Percentiles rank a stretch among this genome's conserved stretches.
These are phyloP conservation scores for Channa argus DNA, from an alignment of 2,113 vertebrate genomes.

Conservation along the genomic window DNA sequence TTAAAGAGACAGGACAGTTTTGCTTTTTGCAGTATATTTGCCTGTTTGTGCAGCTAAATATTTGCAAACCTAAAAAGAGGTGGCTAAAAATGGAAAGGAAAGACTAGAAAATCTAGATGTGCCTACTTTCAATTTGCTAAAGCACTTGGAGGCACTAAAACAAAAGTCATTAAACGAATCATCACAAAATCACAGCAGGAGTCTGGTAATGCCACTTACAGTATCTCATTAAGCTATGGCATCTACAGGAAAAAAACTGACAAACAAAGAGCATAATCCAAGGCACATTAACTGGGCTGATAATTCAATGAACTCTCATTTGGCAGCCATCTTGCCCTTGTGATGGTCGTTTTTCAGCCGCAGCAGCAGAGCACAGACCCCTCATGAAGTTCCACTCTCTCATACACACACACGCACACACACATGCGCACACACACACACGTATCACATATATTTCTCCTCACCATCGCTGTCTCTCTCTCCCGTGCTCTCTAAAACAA, in stretches of 20 bases:
- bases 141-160: conserved; percentile 80
- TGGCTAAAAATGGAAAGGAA: conserved; percentile 11
- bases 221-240: conserved; percentile 83
- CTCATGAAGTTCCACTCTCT: conserved; percentile 62
- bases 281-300: conserved; percentile 83
- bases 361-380: conserved; percentile 66
- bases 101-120: conserved; percentile 23
- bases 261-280: conserved; percentile 82
- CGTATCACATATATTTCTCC: conserved; percentile 6
- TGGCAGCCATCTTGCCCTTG: conserved; percentile 81
- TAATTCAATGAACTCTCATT: conserved; percentile 84
- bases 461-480: conserved; percentile 21
- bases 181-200: conserved; percentile 83
- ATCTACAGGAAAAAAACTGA: conserved; percentile 77
- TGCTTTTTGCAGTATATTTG: conserved; percentile 8
- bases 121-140: conserved; percentile 58
- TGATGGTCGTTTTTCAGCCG: conserved; percentile 73
- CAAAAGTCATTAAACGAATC: conserved; percentile 83
- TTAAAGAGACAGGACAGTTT: conserved; percentile 21
- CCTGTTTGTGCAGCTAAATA: conserved; percentile 31
- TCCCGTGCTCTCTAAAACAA: conserved; percentile 86
- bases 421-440: conserved; percentile 6
- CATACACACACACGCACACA: conserved; percentile 6
- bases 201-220: conserved; percentile 83
- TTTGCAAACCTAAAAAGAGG: conserved; percentile 43